Conservation (phyloP, 2,797 vertebrate genomes). For the Chiroxiphia lanceolata region DNA sequence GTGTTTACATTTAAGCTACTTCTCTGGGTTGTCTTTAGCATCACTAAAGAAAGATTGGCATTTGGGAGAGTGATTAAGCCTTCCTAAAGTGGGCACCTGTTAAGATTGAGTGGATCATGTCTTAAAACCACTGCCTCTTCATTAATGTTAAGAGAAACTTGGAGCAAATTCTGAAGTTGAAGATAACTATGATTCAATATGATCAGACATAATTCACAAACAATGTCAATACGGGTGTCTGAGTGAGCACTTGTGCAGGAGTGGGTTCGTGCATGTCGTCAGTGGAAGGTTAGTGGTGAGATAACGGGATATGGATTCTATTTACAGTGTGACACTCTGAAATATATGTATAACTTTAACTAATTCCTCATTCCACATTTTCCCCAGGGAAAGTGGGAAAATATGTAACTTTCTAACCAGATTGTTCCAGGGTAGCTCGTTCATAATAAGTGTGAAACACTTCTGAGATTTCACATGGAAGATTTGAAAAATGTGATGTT, state of each 20-base stretch:
- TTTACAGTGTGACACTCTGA: background rate
- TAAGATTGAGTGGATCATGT: background rate
- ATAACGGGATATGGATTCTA: background rate
- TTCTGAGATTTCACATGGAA: background rate
- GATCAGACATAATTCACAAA: background rate
- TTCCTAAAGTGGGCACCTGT: background rate
- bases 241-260: background rate
- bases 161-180: background rate
- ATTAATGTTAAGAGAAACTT: background rate
- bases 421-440: background rate
- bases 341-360: background rate
- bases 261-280: background rate
- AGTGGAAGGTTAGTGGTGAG: background rate
- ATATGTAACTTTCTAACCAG: background rate
- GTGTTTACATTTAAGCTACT: background rate
- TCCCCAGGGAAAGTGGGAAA: background rate
- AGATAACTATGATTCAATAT: background rate
- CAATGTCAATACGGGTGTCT: rapidly evolving
- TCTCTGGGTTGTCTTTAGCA: background rate
- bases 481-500: background rate
- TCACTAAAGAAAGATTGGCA: background rate
- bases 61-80: background rate
- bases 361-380: background rate
- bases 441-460: background rate
- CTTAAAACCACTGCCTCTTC: background rate